Evolutionary conservation across 2,888 invertebrate species (phyloP), one percentile per base, ranked within the genome.

Genomic region (Drosophila buzzatii): DNA sequence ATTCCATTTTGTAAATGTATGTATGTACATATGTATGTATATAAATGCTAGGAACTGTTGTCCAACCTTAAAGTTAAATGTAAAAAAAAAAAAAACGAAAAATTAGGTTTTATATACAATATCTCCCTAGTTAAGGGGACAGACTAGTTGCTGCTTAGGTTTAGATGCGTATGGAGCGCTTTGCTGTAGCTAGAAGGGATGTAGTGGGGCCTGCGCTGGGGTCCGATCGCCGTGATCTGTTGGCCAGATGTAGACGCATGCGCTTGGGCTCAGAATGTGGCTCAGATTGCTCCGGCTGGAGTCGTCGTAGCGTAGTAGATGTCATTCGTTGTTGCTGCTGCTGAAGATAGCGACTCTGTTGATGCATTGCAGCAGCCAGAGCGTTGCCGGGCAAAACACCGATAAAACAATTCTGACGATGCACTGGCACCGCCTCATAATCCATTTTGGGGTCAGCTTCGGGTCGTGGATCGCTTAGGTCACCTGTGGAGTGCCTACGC

Each of bases 391-490:
- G 92, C 35, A 85, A 59, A 10, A 65, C 72, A 14, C 92, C 93
- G 0, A 93, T 52, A 55, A 92, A 92, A 45, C 92, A 92, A 60
- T 92, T 92, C 70, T 92, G 92, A 8, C 92, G 86, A 58, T 76
- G 77, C 6, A 92, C 90, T 2, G 93, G 91, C 35, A 86, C 89
- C 5, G 81, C 79, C 44, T 75, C 70, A 39, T 81, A 77, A 0
- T 81, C 56, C 0, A 10, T 52, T 0, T 12, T 3, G 20, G 59
- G 63, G 12, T 61, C 61, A 16, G 65, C 18, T 1, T 12, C 18
- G 20, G 53, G 6, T 23, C 37, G 37, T 2, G 23, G 14, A 8
- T 45, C 20, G 5, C 6, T 8, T 2, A 49, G 14, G 8, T 71
- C 60, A 0, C 64, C 27, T 0, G 49, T 42, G 2, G 51, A 58